These are phyloP conservation scores for Amniataba percoides DNA, from an alignment of 2,797 vertebrate genomes.

Conservation along the genomic window DNA sequence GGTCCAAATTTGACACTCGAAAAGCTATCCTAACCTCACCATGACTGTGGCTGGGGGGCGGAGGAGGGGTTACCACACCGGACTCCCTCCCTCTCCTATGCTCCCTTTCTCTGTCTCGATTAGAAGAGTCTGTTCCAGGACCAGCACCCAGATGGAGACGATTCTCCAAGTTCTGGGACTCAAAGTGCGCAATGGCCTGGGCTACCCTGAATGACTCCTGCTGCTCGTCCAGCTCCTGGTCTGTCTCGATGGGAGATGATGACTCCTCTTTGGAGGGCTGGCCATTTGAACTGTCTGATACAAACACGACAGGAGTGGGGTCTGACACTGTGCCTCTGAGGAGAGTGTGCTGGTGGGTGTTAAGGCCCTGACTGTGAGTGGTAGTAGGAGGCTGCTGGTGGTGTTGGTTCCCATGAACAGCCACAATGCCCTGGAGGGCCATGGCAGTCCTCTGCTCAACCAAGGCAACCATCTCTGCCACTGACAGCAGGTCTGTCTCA, in stretches of 20 bases:
- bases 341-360: constrained; percentile 75
- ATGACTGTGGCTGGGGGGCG: constrained; percentile 78
- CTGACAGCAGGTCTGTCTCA: constrained; percentile 91
- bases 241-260: constrained; percentile 76
- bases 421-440: constrained; percentile 88
- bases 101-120: constrained; percentile 62
- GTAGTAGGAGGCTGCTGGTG: constrained; percentile 51
- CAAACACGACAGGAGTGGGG: constrained; percentile 81
- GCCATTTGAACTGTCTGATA: constrained; percentile 82
- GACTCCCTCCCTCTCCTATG: constrained; percentile 55
- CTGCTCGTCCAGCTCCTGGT: constrained; percentile 82
- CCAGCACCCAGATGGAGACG: constrained; percentile 66
- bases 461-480: constrained; percentile 96
- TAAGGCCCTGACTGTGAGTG: constrained; percentile 60
- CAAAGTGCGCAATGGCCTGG: constrained; percentile 93
- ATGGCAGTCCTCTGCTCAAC: constrained; percentile 92
- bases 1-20: constrained; percentile 91
- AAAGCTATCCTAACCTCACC: constrained; percentile 95
- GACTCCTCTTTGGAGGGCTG: constrained; percentile 73
- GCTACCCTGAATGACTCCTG: constrained; percentile 91
- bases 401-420: constrained; percentile 76
- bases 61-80: constrained; percentile 59
- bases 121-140: constrained; percentile 59
- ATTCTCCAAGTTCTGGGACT: constrained; percentile 88
- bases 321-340: constrained; percentile 75